A percentile compares a stretch with the other conserved stretches of the same genome.
Conservation (phyloP, 2,113 vertebrate genomes). For the Otus sunia region DNA sequence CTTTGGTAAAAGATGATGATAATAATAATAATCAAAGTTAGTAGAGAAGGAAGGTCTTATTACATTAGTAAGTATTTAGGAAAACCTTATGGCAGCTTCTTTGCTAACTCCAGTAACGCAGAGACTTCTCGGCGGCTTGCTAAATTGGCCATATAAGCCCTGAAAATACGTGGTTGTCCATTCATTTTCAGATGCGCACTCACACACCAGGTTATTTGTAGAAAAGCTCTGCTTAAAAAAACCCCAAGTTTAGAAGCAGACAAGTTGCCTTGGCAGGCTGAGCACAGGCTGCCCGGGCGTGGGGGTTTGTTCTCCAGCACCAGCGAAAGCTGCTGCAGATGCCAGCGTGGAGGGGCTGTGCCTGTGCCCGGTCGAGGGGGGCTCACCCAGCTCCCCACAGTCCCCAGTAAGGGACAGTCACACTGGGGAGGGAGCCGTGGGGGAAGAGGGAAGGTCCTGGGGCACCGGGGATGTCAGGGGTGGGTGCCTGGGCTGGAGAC, state of each 20-base stretch:
- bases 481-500: background rate
- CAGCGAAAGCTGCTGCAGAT: fast-evolving
- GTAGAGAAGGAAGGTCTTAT: background rate
- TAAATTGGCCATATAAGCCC: background rate
- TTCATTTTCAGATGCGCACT: background rate
- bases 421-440: background rate
- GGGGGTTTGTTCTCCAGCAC: background rate
- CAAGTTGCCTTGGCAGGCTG: background rate
- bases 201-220: background rate
- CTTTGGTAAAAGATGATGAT: background rate
- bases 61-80: background rate
- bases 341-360: fast-evolving
- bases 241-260: background rate
- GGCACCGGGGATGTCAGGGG: background rate
- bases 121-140: background rate
- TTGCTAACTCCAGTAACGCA: no score
- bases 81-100: background rate
- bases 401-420: background rate
- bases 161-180: background rate
- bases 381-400: no score
- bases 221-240: background rate
- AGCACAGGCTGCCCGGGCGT: background rate
- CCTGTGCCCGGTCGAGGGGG: fast-evolving
- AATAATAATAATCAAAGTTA: background rate
- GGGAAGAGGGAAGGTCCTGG: background rate